Evolutionary conservation across 2,888 invertebrate species (phyloP).

Genomic region (Andrena camellia): DNA sequence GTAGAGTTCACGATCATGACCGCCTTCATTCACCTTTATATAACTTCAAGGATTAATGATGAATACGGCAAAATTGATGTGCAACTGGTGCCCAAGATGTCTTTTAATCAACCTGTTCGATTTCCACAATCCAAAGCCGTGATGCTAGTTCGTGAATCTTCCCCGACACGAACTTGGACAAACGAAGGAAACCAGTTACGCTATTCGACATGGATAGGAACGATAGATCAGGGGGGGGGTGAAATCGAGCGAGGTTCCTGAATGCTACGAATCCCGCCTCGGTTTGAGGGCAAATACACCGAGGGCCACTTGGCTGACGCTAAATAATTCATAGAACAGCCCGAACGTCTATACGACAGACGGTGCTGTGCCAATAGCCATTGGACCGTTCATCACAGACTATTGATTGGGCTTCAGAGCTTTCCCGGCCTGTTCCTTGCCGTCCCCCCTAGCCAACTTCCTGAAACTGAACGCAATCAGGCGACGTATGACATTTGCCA

Average conservation of each 20-base stretch:
- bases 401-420: conserved; percentile 73
- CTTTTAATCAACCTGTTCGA: not conserved
- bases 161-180: not conserved
- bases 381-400: conserved; percentile 73
- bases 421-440: conserved; percentile 50
- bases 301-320: conserved; percentile 78
- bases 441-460: conserved; percentile 30
- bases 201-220: conserved; percentile 53
- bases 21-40: not conserved
- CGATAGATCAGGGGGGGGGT: conserved; percentile 58
- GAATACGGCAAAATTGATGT: too few relatives aligned
- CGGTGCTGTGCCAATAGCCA: conserved; percentile 68
- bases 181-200: conserved; percentile 52
- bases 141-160: not conserved
- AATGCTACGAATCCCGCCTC: conserved; percentile 56
- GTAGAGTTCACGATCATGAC: too few relatives aligned
- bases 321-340: conserved; percentile 80
- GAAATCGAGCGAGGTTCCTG: conserved; percentile 72
- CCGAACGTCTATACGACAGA: conserved; percentile 57
- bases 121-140: not conserved
- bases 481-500: conserved; percentile 59
- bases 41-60: too few relatives aligned
- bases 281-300: conserved; percentile 77
- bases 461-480: conserved; percentile 47
- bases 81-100: too few relatives aligned